These are phyloP conservation scores for Vulpes vulpes DNA, from an alignment of 2,113 vertebrate species.

Conservation along the genomic window DNA sequence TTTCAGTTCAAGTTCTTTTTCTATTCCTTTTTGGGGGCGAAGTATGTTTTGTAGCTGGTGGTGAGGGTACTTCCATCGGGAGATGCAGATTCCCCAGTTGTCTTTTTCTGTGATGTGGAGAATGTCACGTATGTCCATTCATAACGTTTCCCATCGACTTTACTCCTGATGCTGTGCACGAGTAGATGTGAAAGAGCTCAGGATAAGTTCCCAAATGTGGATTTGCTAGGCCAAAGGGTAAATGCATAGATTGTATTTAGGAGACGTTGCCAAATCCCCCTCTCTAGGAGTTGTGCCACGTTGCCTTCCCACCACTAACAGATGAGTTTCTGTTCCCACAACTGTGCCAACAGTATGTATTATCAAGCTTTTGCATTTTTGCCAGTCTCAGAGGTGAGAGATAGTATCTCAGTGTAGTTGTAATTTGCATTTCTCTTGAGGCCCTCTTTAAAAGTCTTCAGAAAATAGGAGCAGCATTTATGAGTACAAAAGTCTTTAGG, in stretches of 20 bases:
- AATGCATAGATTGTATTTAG: not conserved
- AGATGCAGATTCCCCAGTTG: not conserved
- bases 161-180: not conserved
- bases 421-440: not conserved
- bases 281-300: not conserved
- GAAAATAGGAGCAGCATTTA: constrained; percentile 6
- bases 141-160: not conserved
- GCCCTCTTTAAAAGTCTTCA: not conserved
- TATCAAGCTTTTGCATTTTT: not conserved
- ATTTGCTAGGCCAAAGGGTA: not conserved
- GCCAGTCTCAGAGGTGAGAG: not conserved
- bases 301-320: not conserved
- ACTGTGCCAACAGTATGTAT: not conserved
- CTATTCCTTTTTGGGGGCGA: not conserved
- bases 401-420: not conserved
- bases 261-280: not conserved
- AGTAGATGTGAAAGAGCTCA: not conserved
- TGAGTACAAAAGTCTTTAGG: not conserved
- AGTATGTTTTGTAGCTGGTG: not conserved
- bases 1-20: not conserved
- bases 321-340: not conserved
- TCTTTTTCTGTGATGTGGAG: not conserved
- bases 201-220: not conserved
- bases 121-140: not conserved
- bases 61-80: not conserved